These are phyloP conservation scores for Terebella lapidaria DNA, from an alignment of 2,888 invertebrate genomes.

Conservation along the genomic window DNA sequence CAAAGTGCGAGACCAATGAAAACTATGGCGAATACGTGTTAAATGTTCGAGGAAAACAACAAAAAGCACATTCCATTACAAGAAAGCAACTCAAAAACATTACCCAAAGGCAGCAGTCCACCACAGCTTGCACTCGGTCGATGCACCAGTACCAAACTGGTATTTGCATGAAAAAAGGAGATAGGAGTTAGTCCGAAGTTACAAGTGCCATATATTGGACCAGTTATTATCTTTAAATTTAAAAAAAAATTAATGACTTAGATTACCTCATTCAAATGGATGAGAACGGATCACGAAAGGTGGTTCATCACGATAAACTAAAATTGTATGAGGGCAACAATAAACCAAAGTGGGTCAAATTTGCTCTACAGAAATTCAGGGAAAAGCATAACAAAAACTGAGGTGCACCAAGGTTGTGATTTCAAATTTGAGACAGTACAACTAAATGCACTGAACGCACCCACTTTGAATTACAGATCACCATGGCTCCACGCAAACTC, in stretches of 20 bases:
- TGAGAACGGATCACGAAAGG: not conserved
- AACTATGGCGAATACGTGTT: slow-evolving; percentile 3
- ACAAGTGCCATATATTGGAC: not conserved
- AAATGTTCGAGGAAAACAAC: not conserved
- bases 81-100: not conserved
- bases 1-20: not conserved
- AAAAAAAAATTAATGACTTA: slow-evolving; percentile 1
- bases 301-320: not conserved
- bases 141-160: not conserved
- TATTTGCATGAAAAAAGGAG: not conserved
- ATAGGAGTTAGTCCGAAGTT: not conserved
- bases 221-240: not conserved
- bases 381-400: too few species aligned
- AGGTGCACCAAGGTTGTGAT: too few species aligned
- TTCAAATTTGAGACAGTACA: too few species aligned
- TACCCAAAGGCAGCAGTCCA: not conserved
- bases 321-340: too few species aligned
- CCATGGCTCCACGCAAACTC: too few species aligned
- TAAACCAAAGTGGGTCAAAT: not conserved
- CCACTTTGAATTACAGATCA: too few species aligned
- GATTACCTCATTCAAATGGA: not conserved
- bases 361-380: not conserved
- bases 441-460: too few species aligned
- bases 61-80: slow-evolving; percentile 11
- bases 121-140: not conserved